phyloP scores from a whole-genome alignment of 2,113 vertebrate species.

The Scomber japonicus region DNA sequence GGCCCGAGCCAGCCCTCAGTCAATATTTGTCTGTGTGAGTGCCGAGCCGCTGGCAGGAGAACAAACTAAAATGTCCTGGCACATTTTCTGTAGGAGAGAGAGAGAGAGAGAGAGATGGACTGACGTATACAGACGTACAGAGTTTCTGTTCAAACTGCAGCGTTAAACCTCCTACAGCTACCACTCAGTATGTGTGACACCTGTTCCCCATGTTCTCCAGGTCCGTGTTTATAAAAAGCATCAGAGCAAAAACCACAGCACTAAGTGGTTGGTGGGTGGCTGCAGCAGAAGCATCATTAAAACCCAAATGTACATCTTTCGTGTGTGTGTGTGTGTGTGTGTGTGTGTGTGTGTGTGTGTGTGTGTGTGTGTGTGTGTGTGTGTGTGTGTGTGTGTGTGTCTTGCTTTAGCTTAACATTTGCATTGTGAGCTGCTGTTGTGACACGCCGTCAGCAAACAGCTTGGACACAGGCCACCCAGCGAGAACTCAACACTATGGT shows the following conservation, averaged over 20 bases:
- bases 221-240: constrained; percentile 68
- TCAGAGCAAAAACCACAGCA: constrained; percentile 55
- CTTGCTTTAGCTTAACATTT: constrained; percentile 16
- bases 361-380: not conserved
- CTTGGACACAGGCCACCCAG: constrained; percentile 64
- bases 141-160: constrained; percentile 20
- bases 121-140: constrained; percentile 7
- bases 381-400: no score
- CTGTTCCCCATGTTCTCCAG: constrained; percentile 66
- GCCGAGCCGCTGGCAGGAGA: constrained; percentile 63
- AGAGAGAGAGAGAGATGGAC: not conserved
- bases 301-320: constrained; percentile 19
- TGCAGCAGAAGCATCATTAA: constrained; percentile 51
- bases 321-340: not conserved
- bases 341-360: not conserved
- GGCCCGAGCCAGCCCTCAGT: constrained; percentile 54
- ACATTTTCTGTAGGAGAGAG: constrained; percentile 20
- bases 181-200: constrained; percentile 51
- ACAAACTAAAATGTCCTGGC: constrained; percentile 48
- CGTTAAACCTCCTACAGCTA: constrained; percentile 39
- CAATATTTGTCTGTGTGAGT: constrained; percentile 77
- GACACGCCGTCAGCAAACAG: constrained; percentile 45
- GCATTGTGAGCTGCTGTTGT: constrained; percentile 53
- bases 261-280: constrained; percentile 60
- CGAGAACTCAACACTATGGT: constrained; percentile 44